Percentiles rank a stretch among this genome's conserved stretches.
These are phyloP conservation scores for Eptesicus fuscus DNA, from an alignment of 2,113 vertebrate species.

Conservation along the genomic window DNA sequence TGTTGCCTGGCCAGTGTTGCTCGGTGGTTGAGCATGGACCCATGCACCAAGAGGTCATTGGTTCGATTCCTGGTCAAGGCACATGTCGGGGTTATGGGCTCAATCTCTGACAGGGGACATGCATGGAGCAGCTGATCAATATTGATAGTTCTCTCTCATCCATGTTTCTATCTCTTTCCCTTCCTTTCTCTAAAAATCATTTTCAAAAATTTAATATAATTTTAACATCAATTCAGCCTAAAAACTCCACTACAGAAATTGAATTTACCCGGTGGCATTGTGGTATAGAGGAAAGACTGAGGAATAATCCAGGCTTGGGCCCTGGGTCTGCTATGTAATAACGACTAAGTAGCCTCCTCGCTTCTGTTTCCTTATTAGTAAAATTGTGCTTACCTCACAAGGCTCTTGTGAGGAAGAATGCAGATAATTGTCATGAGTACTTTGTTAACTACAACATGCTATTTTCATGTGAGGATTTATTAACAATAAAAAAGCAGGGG, in stretches of 20 bases:
- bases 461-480: not conserved
- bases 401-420: not conserved
- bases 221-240: slow-evolving; percentile 4
- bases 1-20: not conserved
- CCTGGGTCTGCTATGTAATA: not conserved
- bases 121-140: no score
- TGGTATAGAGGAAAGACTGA: not conserved
- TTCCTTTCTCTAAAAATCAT: no score
- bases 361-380: not conserved
- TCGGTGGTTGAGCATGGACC: no score
- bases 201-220: not conserved
- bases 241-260: not conserved
- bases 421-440: not conserved
- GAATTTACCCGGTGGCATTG: not conserved
- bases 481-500: not conserved
- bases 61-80: no score
- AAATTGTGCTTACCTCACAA: not conserved
- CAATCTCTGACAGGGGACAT: no score
- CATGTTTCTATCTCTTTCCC: no score
- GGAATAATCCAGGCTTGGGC: not conserved
- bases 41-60: no score
- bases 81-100: no score
- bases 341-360: not conserved
- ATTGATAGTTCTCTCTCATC: no score
- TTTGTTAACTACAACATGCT: not conserved